Evolutionary conservation across 2,113 vertebrate genomes (phyloP).

Genomic region (Malaclemys terrapin): DNA sequence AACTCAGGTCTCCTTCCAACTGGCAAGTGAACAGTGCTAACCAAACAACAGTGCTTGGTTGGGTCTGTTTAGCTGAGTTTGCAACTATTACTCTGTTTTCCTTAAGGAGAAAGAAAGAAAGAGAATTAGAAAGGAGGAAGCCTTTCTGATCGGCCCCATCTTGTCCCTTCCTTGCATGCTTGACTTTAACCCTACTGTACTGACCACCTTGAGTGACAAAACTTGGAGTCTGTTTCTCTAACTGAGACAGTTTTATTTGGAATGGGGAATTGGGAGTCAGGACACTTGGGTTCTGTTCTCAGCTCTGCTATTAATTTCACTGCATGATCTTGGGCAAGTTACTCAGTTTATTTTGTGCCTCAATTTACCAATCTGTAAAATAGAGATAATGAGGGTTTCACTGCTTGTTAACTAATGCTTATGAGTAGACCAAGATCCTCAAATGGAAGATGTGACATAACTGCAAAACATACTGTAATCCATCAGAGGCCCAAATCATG

Average conservation of each 20-base stretch:
- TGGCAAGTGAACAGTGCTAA: conserved; percentile 10
- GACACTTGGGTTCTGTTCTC: not conserved
- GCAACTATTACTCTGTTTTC: not conserved
- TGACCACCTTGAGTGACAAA: rapidly evolving
- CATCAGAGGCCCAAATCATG: not conserved
- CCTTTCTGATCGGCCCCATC: not conserved
- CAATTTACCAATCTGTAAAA: not conserved
- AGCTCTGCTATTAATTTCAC: not conserved
- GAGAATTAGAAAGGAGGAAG: not conserved
- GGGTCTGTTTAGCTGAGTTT: not conserved
- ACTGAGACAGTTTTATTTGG: not conserved
- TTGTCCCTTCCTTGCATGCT: not conserved
- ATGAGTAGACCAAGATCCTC: not conserved
- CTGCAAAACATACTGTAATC: not conserved
- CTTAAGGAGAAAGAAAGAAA: not conserved
- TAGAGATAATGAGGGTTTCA: rapidly evolving
- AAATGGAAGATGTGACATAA: not conserved
- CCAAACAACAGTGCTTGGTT: not conserved
- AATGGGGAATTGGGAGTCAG: not conserved
- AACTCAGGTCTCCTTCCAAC: conserved; percentile 42
- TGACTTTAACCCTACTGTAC: not conserved
- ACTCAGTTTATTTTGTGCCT: not conserved
- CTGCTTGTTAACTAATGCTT: rapidly evolving
- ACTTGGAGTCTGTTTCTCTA: not conserved
- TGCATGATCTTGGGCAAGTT: not conserved